Conservation (phyloP, 2,797 vertebrate species). For the Notoglanidium macrostoma region DNA sequence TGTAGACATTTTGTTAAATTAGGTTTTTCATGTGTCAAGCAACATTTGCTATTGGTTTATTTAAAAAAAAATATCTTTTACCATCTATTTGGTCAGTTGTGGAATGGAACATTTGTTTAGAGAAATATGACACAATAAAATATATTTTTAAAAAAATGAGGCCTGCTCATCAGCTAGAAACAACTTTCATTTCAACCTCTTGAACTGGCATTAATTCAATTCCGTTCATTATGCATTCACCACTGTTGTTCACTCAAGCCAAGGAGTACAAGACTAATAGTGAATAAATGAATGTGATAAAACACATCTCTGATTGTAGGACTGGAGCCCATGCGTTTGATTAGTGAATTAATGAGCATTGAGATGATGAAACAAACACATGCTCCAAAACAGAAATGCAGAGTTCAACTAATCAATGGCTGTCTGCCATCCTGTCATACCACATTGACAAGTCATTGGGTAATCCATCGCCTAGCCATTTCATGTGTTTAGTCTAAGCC, state of each 20-base stretch:
- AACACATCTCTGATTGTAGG: conserved; percentile 32
- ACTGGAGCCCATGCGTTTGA: conserved; percentile 40
- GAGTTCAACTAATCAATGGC: conserved; percentile 46
- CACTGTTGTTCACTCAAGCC: conserved; percentile 32
- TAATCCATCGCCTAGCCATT: conserved; percentile 48
- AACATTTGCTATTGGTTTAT: neutral
- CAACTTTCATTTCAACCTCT: conserved; percentile 24
- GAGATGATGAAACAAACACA: conserved; percentile 45
- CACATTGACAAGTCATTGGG: conserved; percentile 39
- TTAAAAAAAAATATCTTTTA: neutral
- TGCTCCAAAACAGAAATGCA: conserved; percentile 34
- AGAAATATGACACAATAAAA: neutral
- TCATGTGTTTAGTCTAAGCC: conserved; percentile 41
- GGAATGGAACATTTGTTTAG: conserved; percentile 6
- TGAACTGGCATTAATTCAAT: conserved; percentile 25
- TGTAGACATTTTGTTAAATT: neutral
- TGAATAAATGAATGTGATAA: conserved; percentile 45
- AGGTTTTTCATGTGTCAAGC: neutral
- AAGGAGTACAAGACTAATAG: conserved; percentile 34
- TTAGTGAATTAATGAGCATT: conserved; percentile 46
- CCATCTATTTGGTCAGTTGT: neutral
- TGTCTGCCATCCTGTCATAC: conserved; percentile 31
- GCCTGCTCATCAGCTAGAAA: neutral
- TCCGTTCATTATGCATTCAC: conserved; percentile 28
- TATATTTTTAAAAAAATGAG: neutral